Conservation (phyloP, 2,113 vertebrate genomes). For the Clarias macrocephalus region DNA sequence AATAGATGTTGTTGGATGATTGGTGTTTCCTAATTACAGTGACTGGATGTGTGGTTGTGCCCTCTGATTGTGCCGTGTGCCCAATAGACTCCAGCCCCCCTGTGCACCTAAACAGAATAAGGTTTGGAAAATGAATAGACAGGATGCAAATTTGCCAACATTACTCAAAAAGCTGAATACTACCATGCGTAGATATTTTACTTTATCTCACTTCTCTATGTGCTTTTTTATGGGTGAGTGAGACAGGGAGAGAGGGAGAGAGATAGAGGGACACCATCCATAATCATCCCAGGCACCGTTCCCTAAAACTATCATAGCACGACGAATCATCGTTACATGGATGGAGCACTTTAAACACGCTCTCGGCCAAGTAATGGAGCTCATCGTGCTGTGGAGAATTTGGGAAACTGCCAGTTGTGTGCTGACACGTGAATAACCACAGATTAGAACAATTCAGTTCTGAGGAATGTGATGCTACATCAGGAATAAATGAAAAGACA, state of each 20-base stretch:
- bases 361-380: conserved; percentile 12
- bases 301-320: conserved; percentile 7
- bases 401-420: conserved; percentile 6
- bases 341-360: conserved; percentile 7
- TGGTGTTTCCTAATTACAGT: no score
- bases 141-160: neutral
- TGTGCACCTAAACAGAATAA: no score
- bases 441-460: neutral
- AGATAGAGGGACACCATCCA: neutral
- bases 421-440: neutral
- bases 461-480: neutral
- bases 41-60: no score
- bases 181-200: neutral
- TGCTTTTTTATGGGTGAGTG: neutral
- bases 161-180: neutral
- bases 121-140: no score
- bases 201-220: neutral
- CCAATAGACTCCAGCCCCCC: no score
- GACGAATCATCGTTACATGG: conserved; percentile 22
- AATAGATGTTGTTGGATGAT: no score
- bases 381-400: conserved; percentile 7
- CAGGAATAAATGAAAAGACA: neutral
- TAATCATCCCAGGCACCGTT: conserved; percentile 9
- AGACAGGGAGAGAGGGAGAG: neutral
- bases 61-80: no score